Evolutionary conservation across 2,113 vertebrate genomes (phyloP), one percentile per base, ranked within the genome.

Genomic region (Onychorhynchus coronatus): DNA sequence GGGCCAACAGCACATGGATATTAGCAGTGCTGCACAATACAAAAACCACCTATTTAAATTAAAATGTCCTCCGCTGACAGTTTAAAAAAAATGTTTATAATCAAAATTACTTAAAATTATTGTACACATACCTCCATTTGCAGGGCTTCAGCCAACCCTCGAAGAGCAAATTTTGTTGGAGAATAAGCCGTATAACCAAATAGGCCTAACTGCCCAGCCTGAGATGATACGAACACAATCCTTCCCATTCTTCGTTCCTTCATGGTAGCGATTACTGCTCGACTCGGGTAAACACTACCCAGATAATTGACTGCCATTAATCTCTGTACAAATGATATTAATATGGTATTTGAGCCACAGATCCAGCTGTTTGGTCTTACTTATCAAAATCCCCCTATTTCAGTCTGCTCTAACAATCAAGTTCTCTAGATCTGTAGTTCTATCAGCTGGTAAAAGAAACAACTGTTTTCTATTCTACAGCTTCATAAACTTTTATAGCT

Each of bases 241-340:
- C 99, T 98, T 47, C 99, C 99, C 98, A 99, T 99, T 25, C 99
- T 97, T 50, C 99, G 97, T 90, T 99, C 99, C 98, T 99, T 99
- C 99, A 99, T 99, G 87, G 98, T 99, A 62, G 98, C 94, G 33
- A 99, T 99, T 21, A 99, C 99, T 0, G 99, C 99, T 35, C 99
- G 98, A 39, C 99, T 99, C 0, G 99, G 98, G 95, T 99, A 99
- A 85, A 99, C 99, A 4, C 99, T 99, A 33, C 99, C 99, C 98
- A 99, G 97, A 97, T 99, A 99, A 98, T 99, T 99, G 90, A 99
- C 96, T 83, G 99, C 99, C 99, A 99, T 99, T 79, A 99, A 87
- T 91, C 97, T 99, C 99, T 99, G 97, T 50, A 77, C 33, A 94
- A 90, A 95, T 0, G 5, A 92, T 4, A 96, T 44, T 30, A 70